Percentiles rank a stretch among this genome's conserved stretches.
phyloP scores from a whole-genome alignment of 2,797 vertebrate species.

The Sebastiscus tertius region DNA sequence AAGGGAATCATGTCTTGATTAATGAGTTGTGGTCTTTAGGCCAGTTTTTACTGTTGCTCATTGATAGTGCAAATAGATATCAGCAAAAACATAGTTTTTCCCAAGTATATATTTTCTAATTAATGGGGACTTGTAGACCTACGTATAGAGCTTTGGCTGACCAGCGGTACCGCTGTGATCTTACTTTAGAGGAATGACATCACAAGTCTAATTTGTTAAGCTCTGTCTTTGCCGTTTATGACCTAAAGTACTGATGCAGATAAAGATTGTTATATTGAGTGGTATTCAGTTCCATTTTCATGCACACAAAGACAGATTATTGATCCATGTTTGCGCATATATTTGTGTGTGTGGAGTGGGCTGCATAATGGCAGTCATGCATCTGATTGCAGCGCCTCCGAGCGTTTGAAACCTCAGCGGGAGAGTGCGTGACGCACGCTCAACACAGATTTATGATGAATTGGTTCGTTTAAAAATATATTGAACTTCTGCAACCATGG shows the following conservation, averaged over 20 bases:
- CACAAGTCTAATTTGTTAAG: not conserved
- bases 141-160: not conserved
- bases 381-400: slow-evolving; percentile 36
- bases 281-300: slow-evolving; percentile 1
- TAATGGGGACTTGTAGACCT: not conserved
- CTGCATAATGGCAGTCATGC: slow-evolving; percentile 28
- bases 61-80: not conserved
- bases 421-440: slow-evolving; percentile 27
- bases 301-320: slow-evolving; percentile 15
- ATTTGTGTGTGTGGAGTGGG: not conserved
- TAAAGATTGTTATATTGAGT: slow-evolving; percentile 4
- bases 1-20: not conserved
- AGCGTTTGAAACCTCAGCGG: slow-evolving; percentile 28
- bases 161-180: not conserved
- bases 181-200: not conserved
- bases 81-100: not conserved
- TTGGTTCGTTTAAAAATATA: slow-evolving; percentile 45
- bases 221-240: not conserved
- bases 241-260: not conserved
- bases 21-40: not conserved
- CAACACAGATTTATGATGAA: slow-evolving; percentile 40
- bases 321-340: slow-evolving; percentile 6
- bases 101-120: not conserved
- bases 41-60: not conserved
- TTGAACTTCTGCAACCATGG: slow-evolving; percentile 41